A percentile compares a stretch with the other conserved stretches of the same genome.
Conservation (phyloP, 2,797 vertebrate species). For the Oryzias dopingdopingensis region DNA sequence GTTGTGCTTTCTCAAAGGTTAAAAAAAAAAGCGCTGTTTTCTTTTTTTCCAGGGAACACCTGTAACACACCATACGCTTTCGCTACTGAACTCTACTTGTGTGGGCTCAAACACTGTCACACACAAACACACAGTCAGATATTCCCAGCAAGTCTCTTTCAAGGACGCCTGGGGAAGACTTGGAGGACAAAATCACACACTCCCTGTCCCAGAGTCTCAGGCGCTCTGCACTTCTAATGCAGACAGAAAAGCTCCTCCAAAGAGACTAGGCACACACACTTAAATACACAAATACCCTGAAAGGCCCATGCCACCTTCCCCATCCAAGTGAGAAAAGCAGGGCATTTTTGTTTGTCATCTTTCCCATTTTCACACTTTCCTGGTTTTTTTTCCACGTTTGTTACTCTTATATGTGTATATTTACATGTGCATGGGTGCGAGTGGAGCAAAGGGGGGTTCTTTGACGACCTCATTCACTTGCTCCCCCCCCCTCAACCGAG, state of each 20-base stretch:
- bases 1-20: constrained; percentile 44
- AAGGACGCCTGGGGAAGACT: constrained; percentile 75
- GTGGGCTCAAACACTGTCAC: constrained; percentile 46
- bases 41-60: constrained; percentile 62
- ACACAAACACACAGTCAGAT: constrained; percentile 49
- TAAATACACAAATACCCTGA: constrained; percentile 53
- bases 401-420: constrained; percentile 24
- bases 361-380: constrained; percentile 45
- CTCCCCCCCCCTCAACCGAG: constrained; percentile 34
- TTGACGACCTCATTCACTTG: constrained; percentile 70
- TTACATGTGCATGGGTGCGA: constrained; percentile 13
- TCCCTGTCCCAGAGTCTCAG: constrained; percentile 69
- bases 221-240: constrained; percentile 66
- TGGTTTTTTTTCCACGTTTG: constrained; percentile 57
- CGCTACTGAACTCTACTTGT: constrained; percentile 52
- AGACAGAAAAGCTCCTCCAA: constrained; percentile 69
- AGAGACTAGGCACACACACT: constrained; percentile 56
- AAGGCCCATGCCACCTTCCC: constrained; percentile 56
- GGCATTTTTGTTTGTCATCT: constrained; percentile 52
- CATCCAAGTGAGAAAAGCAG: constrained; percentile 49
- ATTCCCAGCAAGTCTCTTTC: constrained; percentile 72
- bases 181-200: constrained; percentile 76
- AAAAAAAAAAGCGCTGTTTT: constrained; percentile 15
- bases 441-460: constrained; percentile 44
- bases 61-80: constrained; percentile 64